Percentiles rank a stretch among this genome's conserved stretches.
These are phyloP conservation scores for Bubo blakistoni DNA, from an alignment of 2,113 vertebrate genomes.

Conservation along the genomic window DNA sequence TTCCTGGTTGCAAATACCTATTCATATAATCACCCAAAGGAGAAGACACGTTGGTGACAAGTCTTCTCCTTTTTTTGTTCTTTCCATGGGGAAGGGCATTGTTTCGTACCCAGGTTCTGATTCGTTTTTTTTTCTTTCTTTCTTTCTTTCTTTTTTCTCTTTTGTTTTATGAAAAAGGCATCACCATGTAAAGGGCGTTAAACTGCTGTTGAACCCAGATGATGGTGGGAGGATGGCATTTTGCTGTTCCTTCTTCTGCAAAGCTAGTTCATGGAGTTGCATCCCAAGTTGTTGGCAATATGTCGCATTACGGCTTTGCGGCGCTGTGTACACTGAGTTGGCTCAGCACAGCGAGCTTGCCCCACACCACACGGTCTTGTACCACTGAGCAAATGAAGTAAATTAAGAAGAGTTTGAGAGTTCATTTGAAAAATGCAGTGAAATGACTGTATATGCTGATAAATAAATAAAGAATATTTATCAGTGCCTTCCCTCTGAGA, in stretches of 20 bases:
- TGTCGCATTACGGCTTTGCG: fast-evolving
- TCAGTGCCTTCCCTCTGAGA: not conserved
- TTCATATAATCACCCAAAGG: not conserved
- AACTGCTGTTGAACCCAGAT: not conserved
- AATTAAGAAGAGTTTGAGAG: not conserved
- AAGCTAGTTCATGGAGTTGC: not conserved
- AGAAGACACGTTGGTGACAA: not conserved
- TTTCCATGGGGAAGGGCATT: not conserved
- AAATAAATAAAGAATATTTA: not conserved
- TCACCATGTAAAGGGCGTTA: not conserved
- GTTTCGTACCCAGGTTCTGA: not conserved
- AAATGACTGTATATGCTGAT: not conserved
- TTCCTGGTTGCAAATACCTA: conserved; percentile 4
- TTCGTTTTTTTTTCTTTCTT: not conserved
- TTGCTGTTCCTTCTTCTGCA: not conserved
- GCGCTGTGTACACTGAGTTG: not conserved
- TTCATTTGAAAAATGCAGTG: not conserved
- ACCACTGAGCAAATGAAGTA: not conserved
- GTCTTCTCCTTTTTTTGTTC: not conserved
- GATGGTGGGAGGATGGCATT: not conserved
- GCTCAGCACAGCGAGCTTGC: not conserved
- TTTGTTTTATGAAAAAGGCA: not conserved
- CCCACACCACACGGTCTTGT: not conserved
- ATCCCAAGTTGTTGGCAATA: not conserved
- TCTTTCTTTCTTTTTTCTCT: not conserved